Evolutionary conservation across 2,113 vertebrate genomes (phyloP), one percentile per base, ranked within the genome.

Genomic region (Chlorocebus sabaeus): DNA sequence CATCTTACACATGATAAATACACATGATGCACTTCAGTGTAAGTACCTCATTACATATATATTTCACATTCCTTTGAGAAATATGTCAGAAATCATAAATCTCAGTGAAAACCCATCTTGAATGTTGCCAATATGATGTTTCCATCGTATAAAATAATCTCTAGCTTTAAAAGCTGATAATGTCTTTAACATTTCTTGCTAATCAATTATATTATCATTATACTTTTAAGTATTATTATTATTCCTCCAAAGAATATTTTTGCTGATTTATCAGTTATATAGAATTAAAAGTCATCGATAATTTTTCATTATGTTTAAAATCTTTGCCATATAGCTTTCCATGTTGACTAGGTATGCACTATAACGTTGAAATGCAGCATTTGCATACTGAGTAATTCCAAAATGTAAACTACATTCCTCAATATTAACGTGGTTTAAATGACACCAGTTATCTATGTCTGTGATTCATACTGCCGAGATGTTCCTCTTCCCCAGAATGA

Each of bases 351-450:
- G 13, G 16, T 80, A n/a, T 78, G 50, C 23, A 17, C 35, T 40
- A 5, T 70, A 32, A 55, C 59, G 35, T 75, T 55, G 59, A 94
- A 80, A 95, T 9, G 32, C 32, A 59, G 30, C 22, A 40, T 79
- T 96, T 97, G 83, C 75, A 87, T 94, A 82, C 27, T 72, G 59
- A 93, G 25, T 50, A 80, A 90, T 89, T 86, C 64, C 84, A 94
- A 95, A 96, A 96, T 93, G 59, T 93, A 98, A 98, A 96, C 32
- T 90, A 38, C 4, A 72, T 97, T 97, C 92, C 86, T 98, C 97
- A 97, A 97, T 97, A 98, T 98, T 92, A 97, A 98, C 92, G 40
- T 97, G 72, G 90, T 80, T 92, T 96, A 97, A 98, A 95, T 98
- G 92, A 98, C 79, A 98, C 48, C 75, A 87, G 73, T 97, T 96